Base-by-base conservation (phyloP, 2,888 invertebrate genomes). In the Peribatodes rhomboidaria region DNA sequence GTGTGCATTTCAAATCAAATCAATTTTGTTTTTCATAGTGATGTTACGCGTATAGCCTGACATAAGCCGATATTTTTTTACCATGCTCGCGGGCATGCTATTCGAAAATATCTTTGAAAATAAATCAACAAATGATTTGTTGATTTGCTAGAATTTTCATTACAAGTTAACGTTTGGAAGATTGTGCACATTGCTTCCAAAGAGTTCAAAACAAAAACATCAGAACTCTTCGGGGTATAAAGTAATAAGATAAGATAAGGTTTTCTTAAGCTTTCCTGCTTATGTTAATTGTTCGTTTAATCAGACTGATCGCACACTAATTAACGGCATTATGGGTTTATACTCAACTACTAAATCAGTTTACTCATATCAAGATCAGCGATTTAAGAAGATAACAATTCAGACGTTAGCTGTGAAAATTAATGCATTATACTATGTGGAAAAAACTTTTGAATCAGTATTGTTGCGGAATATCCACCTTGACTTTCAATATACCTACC, bases 241-340 rank as follows among this genome's bases (percentile, higher is more conserved):
- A 52, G 16, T 14, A 31, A 9, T 14, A 16, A 53, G 52, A 53
- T 10, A 41, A 27, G 41, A 13, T 16, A 59, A 52, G 53, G 33
- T 53, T 53, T 44, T 16, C 39, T n/a, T 60, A 60, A 60, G 46
- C 53, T 60, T 60, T 53, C 60, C 53, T 60, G 53, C 53, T 54
- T 18, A 42, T 18, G 42, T 59, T 50, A 27, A 41, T 10, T 31
- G 22, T 31, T 31, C 8, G 14, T 41, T 35, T 41, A 42, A 42
- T 55, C 42, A 1, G 31, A 14, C 11, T 6, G n/a, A 55, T 55
- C 42, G 10, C 16, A 55, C 18, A 18, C 31, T 42, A 55, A 55
- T 55, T 55, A 55, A 18, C n/a, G 8, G 42, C 18, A 42, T 55
- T 55, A 41, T 18, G 16, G 49, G 0, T 16, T 31, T 49, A 22